Evolutionary conservation across 1,140 invertebrate genomes (phyloP).

Genomic region (Chrysopa pallens): DNA sequence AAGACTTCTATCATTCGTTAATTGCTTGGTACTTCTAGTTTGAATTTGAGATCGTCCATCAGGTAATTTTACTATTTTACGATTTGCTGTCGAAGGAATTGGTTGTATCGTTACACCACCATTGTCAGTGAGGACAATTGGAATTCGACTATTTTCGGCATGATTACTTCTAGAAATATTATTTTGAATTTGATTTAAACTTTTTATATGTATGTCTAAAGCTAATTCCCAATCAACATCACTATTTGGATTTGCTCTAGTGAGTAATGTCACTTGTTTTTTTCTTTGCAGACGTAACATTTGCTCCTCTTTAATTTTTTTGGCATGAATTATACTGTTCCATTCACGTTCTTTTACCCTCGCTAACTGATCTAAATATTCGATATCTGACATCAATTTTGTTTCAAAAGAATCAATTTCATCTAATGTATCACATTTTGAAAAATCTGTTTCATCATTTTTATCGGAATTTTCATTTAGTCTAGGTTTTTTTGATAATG

Average conservation of each 20-base stretch:
- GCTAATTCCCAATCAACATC: not conserved
- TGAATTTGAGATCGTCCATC: not conserved
- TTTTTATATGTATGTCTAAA: not conserved
- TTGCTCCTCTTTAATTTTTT: constrained; percentile 66
- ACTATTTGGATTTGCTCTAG: not conserved
- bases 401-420: constrained; percentile 37
- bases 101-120: not conserved
- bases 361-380: constrained; percentile 44
- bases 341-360: constrained; percentile 65
- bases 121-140: not conserved
- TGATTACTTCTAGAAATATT: not conserved
- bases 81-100: not conserved
- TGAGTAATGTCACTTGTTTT: constrained; percentile 32
- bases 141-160: not conserved
- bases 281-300: constrained; percentile 44
- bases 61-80: not conserved
- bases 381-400: constrained; percentile 37
- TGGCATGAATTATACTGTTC: constrained; percentile 60
- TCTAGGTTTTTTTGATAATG: not conserved
- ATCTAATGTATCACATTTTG: constrained; percentile 31
- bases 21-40: not conserved
- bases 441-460: constrained; percentile 33
- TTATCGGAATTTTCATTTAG: constrained; percentile 4
- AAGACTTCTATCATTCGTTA: not conserved
- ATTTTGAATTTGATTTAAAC: not conserved